These are phyloP conservation scores for Drosophila suboccidentalis DNA, from an alignment of 2,888 invertebrate species.

Conservation along the genomic window DNA sequence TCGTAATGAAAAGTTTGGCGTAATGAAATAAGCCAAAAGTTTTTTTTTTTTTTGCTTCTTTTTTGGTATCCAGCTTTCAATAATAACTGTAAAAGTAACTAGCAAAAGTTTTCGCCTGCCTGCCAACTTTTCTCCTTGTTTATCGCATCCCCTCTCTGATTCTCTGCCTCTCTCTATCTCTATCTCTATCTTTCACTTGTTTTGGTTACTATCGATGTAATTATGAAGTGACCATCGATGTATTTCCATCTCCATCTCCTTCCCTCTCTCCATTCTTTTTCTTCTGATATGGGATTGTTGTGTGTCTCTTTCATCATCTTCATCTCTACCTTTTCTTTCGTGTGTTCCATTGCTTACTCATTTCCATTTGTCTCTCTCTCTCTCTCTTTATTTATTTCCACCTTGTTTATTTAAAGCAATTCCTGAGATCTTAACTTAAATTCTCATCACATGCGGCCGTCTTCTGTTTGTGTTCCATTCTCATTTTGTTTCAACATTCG, in stretches of 20 bases:
- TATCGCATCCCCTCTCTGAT: constrained; percentile 1
- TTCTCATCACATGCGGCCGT: too few species aligned
- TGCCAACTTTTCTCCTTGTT: constrained; percentile 15
- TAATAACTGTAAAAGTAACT: constrained; percentile 79
- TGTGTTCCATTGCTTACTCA: constrained; percentile 6
- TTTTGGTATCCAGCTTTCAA: constrained; percentile 67
- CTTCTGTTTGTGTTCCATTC: neutral
- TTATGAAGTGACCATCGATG: constrained; percentile 68
- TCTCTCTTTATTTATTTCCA: neutral
- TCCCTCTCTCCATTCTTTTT: neutral
- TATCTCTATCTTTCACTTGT: neutral
- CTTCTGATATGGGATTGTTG: neutral
- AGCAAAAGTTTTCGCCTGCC: constrained; percentile 57
- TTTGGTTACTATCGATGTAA: constrained; percentile 56
- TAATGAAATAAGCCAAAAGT: constrained; percentile 78
- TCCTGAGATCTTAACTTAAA: neutral
- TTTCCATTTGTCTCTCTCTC: neutral
- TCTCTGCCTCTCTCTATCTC: neutral
- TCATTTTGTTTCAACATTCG: neutral
- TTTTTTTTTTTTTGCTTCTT: constrained; percentile 32
- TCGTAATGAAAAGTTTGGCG: constrained; percentile 77
- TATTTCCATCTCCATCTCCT: neutral
- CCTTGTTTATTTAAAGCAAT: neutral
- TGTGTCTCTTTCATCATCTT: neutral
- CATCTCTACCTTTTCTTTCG: neutral